phyloP scores from a whole-genome alignment of 2,888 invertebrate species.

The Xiphydria camelus region DNA sequence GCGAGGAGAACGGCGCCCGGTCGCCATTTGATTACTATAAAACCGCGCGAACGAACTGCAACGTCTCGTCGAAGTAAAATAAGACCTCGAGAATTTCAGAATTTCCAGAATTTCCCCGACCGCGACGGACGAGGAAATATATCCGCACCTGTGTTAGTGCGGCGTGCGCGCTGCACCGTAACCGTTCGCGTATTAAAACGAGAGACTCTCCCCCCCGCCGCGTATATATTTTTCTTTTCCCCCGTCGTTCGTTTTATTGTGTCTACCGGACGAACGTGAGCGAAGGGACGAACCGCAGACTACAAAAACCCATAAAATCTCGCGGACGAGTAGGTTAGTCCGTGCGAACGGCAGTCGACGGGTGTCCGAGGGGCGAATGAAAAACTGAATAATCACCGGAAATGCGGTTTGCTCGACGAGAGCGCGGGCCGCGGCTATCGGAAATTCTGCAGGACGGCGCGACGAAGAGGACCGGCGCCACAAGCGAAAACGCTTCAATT shows the following conservation, averaged over 20 bases:
- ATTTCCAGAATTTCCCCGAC: too few species aligned
- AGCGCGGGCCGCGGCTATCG: too few species aligned
- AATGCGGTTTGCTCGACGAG: background rate
- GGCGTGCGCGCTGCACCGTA: background rate
- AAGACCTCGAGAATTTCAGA: too few species aligned
- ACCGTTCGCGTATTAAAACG: background rate
- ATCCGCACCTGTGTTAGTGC: background rate
- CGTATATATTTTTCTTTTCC: background rate
- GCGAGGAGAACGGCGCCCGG: too few species aligned
- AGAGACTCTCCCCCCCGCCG: background rate
- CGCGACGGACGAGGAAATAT: background rate
- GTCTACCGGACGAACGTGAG: background rate
- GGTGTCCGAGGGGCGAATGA: background rate
- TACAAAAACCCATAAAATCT: conserved; percentile 1
- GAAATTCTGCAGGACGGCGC: background rate
- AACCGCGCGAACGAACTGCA: too few species aligned
- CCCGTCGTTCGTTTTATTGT: background rate
- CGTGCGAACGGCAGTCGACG: background rate
- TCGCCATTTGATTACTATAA: too few species aligned
- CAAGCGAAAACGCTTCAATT: too few species aligned
- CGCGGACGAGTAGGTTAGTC: background rate
- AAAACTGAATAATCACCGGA: background rate
- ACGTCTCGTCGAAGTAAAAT: too few species aligned
- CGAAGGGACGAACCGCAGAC: background rate
- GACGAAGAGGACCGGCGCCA: background rate